These are phyloP conservation scores for Entomobrya proxima DNA, from an alignment of 2,888 invertebrate species.

Conservation along the genomic window DNA sequence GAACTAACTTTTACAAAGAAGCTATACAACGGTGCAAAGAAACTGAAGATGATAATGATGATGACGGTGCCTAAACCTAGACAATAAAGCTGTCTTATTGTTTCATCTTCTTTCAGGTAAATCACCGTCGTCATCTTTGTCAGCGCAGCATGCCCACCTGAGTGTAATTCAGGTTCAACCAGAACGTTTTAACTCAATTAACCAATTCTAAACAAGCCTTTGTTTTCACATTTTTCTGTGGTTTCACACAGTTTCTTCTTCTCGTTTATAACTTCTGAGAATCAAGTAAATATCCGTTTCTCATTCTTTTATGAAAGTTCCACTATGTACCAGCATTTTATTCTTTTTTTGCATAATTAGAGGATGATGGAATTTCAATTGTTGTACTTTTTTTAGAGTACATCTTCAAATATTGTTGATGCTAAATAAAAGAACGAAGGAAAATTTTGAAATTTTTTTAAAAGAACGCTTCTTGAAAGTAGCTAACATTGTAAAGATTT, in stretches of 20 bases:
- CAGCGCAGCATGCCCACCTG: slow-evolving; percentile 50
- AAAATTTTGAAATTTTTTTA: slow-evolving; percentile 3
- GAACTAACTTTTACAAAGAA: too few species aligned
- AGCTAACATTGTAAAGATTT: slow-evolving; percentile 8
- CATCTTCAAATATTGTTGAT: not conserved
- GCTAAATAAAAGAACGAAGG: slow-evolving; percentile 1
- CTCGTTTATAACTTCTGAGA: slow-evolving; percentile 43
- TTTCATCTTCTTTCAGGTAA: slow-evolving; percentile 56
- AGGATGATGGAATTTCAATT: slow-evolving; percentile 4
- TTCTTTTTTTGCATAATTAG: slow-evolving; percentile 36
- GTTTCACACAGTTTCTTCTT: slow-evolving; percentile 42
- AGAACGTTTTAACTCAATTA: slow-evolving; percentile 71
- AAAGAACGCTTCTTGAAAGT: slow-evolving; percentile 6
- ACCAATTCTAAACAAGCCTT: slow-evolving; percentile 56
- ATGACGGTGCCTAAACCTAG: slow-evolving; percentile 41
- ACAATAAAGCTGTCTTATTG: slow-evolving; percentile 61
- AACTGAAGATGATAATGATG: slow-evolving; percentile 14
- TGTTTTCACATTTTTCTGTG: slow-evolving; percentile 44
- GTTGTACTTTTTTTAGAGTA: slow-evolving; percentile 10
- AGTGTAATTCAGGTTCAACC: slow-evolving; percentile 64
- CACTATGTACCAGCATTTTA: not conserved
- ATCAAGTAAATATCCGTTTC: slow-evolving; percentile 54
- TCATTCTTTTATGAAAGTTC: slow-evolving; percentile 46
- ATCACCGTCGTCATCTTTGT: slow-evolving; percentile 58
- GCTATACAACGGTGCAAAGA: not conserved